Evolutionary conservation across 2,888 invertebrate genomes (phyloP).

Genomic region (Chamaedrilus cognettii): DNA sequence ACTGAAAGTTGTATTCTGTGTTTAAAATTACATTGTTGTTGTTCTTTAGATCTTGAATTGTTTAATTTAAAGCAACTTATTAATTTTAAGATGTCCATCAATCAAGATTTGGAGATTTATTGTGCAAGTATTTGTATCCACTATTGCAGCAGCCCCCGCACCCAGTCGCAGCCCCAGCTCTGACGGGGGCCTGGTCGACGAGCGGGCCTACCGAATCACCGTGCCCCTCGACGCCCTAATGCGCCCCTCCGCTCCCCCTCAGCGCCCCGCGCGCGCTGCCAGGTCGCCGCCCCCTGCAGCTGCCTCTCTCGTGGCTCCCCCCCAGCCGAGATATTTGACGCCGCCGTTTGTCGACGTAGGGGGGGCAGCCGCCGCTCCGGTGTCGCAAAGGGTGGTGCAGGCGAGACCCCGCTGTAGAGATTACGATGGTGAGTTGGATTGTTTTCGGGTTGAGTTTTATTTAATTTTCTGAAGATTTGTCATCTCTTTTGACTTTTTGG

Average conservation of each 20-base stretch:
- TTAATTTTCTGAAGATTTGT: slow-evolving; percentile 1
- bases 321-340: neutral
- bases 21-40: too few relatives aligned
- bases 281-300: neutral
- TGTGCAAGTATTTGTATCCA: too few relatives aligned
- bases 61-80: too few relatives aligned
- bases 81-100: too few relatives aligned
- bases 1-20: too few relatives aligned
- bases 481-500: too few relatives aligned
- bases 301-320: neutral
- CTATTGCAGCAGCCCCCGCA: neutral
- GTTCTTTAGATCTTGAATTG: too few relatives aligned
- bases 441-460: neutral
- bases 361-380: neutral
- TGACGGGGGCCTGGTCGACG: slow-evolving; percentile 2
- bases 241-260: neutral
- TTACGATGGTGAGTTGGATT: slow-evolving; percentile 74
- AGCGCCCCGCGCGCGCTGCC: neutral
- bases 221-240: slow-evolving; percentile 17
- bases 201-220: slow-evolving; percentile 9
- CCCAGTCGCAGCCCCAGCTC: neutral
- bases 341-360: neutral
- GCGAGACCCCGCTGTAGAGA: slow-evolving; percentile 69
- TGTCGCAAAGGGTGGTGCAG: slow-evolving; percentile 10
- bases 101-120: too few relatives aligned